Evolutionary conservation across 2,888 invertebrate genomes (phyloP).

Genomic region (Harmothoe impar): DNA sequence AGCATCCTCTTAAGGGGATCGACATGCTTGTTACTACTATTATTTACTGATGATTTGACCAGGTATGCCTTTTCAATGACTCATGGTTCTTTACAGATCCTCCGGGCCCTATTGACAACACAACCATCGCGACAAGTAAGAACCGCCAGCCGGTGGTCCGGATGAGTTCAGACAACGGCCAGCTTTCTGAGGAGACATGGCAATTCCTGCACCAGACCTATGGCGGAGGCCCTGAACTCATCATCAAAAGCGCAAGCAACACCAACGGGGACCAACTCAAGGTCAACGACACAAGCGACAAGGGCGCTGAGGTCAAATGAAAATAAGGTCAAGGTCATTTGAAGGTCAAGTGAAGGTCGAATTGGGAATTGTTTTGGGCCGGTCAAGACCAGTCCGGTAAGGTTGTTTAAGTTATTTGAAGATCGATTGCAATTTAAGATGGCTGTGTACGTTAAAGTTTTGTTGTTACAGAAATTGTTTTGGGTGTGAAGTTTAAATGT

Average conservation of each 20-base stretch:
- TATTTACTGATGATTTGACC: too few relatives aligned
- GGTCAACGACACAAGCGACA: constrained; percentile 31
- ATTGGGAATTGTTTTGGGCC: not conserved
- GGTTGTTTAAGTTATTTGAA: too few relatives aligned
- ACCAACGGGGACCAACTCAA: not conserved
- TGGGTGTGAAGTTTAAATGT: too few relatives aligned
- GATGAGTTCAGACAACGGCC: constrained; percentile 83
- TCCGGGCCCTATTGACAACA: constrained; percentile 94
- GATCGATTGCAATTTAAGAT: too few relatives aligned
- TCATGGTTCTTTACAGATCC: constrained; percentile 88
- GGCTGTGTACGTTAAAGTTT: too few relatives aligned
- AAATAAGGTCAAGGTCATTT: not conserved
- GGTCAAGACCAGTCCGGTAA: too few relatives aligned
- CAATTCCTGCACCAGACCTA: constrained; percentile 93
- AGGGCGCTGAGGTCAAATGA: constrained; percentile 19
- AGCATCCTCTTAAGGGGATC: too few relatives aligned
- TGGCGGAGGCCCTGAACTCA: constrained; percentile 94
- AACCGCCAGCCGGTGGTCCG: constrained; percentile 79
- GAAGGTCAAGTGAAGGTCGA: not conserved
- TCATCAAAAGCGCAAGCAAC: constrained; percentile 76
- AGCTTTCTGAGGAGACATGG: constrained; percentile 93
- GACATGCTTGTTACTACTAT: too few relatives aligned
- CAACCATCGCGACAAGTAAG: constrained; percentile 86
- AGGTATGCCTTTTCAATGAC: too few relatives aligned
- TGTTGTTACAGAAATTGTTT: too few relatives aligned